These are phyloP conservation scores for Temnothorax rugatulus DNA, from an alignment of 2,888 invertebrate genomes.

Conservation along the genomic window DNA sequence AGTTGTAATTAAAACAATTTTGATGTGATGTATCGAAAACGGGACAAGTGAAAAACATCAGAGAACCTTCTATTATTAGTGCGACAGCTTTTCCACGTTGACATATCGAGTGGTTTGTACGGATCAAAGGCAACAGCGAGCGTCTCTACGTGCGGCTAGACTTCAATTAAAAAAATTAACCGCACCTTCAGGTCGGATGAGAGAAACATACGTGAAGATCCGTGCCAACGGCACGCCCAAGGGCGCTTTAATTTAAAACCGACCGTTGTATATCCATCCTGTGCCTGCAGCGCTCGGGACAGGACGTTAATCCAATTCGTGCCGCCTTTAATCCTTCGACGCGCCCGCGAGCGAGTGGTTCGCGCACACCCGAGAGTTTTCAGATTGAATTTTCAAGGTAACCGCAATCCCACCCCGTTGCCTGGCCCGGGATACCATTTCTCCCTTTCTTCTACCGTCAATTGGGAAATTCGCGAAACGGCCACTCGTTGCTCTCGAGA, in stretches of 20 bases:
- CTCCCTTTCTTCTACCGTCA: conserved; percentile 48
- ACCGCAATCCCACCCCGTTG: conserved; percentile 59
- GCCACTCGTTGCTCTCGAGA: conserved; percentile 29
- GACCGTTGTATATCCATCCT: conserved; percentile 62
- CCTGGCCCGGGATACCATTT: conserved; percentile 16
- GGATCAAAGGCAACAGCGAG: conserved; percentile 64
- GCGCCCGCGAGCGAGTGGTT: conserved; percentile 53
- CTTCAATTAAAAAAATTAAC: conserved; percentile 76
- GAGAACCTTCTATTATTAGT: not conserved
- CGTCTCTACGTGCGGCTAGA: conserved; percentile 21
- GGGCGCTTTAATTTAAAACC: conserved; percentile 78
- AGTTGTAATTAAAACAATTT: conserved; percentile 14
- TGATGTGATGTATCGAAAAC: conserved; percentile 2
- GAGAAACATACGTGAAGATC: conserved; percentile 56
- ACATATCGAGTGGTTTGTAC: not conserved
- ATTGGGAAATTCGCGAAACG: conserved; percentile 34
- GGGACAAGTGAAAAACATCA: not conserved
- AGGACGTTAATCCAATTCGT: conserved; percentile 79
- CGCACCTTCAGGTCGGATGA: conserved; percentile 59
- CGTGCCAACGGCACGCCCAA: conserved; percentile 70
- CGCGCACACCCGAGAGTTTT: conserved; percentile 71
- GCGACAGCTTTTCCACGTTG: not conserved
- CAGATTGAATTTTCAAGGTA: conserved; percentile 75
- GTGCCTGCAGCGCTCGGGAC: conserved; percentile 52
- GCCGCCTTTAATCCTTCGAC: conserved; percentile 79